These are phyloP conservation scores for Larimichthys crocea DNA, from an alignment of 2,113 vertebrate species.

Conservation along the genomic window DNA sequence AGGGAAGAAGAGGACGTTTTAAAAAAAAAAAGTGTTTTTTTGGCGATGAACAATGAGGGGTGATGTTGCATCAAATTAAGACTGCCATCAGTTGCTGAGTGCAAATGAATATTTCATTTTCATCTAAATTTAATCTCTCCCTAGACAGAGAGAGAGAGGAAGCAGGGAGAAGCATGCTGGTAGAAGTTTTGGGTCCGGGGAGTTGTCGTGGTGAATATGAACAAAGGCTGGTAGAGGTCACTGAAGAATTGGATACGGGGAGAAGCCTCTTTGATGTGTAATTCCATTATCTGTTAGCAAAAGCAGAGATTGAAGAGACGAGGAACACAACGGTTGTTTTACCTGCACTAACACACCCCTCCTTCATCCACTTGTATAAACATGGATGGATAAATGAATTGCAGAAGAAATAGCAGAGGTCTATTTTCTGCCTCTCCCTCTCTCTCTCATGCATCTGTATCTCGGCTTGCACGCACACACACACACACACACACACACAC, in stretches of 20 bases:
- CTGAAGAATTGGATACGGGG: constrained; percentile 65
- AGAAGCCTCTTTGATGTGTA: constrained; percentile 71
- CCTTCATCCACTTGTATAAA: constrained; percentile 61
- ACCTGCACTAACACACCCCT: constrained; percentile 52
- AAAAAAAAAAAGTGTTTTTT: constrained; percentile 15
- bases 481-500: not conserved
- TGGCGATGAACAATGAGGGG: constrained; percentile 63
- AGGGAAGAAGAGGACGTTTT: not conserved
- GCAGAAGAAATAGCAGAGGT: constrained; percentile 32
- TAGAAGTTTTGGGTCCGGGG: constrained; percentile 46
- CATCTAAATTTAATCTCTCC: constrained; percentile 79
- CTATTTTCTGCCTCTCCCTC: constrained; percentile 26
- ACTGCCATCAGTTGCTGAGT: constrained; percentile 74
- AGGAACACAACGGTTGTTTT: constrained; percentile 60
- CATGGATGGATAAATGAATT: constrained; percentile 38
- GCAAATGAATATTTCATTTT: constrained; percentile 82
- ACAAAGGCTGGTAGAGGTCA: constrained; percentile 78
- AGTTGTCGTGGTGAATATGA: constrained; percentile 75
- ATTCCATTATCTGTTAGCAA: constrained; percentile 71
- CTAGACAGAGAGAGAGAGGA: constrained; percentile 56
- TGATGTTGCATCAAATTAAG: constrained; percentile 70
- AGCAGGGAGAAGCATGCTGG: constrained; percentile 57
- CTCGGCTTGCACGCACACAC: constrained; percentile 9
- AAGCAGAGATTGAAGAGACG: constrained; percentile 66
- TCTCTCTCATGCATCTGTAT: constrained; percentile 7